Percentiles rank a stretch among this genome's conserved stretches.
These are phyloP conservation scores for Listronotus bonariensis DNA, from an alignment of 1,140 invertebrate species.

Conservation along the genomic window DNA sequence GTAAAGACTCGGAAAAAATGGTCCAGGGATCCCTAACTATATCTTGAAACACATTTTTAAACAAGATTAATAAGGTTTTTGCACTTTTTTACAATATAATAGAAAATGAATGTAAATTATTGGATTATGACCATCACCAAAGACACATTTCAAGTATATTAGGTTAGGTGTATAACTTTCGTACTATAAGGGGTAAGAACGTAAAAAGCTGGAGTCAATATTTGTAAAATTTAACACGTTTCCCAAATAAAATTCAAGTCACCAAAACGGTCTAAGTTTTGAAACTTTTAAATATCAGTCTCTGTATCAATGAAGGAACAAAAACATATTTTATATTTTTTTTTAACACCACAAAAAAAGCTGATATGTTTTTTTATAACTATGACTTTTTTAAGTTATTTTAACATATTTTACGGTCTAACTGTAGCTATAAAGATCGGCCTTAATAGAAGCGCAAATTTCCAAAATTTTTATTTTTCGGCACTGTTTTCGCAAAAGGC, in stretches of 20 bases:
- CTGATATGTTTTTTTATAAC: too few relatives aligned
- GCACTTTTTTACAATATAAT: too few relatives aligned
- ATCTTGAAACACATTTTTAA: too few relatives aligned
- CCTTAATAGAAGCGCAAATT: not conserved
- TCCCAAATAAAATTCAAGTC: not conserved
- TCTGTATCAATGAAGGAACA: not conserved
- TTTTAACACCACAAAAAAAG: too few relatives aligned
- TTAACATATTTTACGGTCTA: too few relatives aligned
- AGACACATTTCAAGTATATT: not conserved
- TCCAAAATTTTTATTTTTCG: not conserved
- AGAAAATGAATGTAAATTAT: too few relatives aligned
- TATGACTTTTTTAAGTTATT: too few relatives aligned
- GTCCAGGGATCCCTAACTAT: too few relatives aligned
- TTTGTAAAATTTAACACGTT: not conserved
- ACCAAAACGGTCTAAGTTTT: not conserved
- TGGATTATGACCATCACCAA: not conserved
- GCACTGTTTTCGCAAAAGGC: too few relatives aligned
- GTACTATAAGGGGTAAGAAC: not conserved
- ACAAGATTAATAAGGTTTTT: too few relatives aligned
- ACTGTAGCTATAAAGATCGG: not conserved
- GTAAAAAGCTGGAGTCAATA: not conserved
- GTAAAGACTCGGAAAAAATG: too few relatives aligned
- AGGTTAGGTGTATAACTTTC: constrained; percentile 1
- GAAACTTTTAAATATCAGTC: not conserved
- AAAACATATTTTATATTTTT: too few relatives aligned